Base-by-base conservation (phyloP, 2,888 invertebrate genomes). In the Druceiella hillmani region DNA sequence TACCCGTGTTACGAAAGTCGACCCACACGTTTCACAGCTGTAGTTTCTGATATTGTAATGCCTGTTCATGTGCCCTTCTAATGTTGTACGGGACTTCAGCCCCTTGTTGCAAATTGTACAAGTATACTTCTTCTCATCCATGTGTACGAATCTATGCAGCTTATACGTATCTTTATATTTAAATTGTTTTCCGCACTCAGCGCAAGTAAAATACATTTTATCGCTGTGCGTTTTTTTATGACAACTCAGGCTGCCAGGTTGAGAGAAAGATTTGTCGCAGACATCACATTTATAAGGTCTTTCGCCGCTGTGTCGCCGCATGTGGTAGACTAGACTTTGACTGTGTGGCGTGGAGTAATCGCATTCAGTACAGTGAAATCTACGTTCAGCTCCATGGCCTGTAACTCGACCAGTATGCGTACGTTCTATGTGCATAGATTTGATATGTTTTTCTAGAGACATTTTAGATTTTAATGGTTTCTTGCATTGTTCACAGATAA, bases 21-120 rank as follows among this genome's bases (percentile, higher is more conserved):
- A 58, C 7, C 72, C 71, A 54, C 71, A 72, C 24, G 64, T 64
- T 48, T 71, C 70, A 54, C 72, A 72, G 39, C 58, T 71, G 39
- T 56, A 72, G 47, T 71, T 67, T 29, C 56, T 56, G 27, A 72
- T 60, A 45, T 70, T 69, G 33, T 62, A 61, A 52, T 72, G 72
- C 22, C 72, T 55, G 36, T 60, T 58, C 55, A 66, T 61, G 41
- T 72, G 72, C 29, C 59, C 59, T 38, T 59, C 56, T 10, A 69
- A 52, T 6, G 64, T 59, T 29, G 61, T 58, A 32, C 61, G 63
- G 0, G 68, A 61, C 53, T 71, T 71, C 11, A 71, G 53, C 20
- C 48, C 48, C 49, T 69, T 70, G n/a, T 57, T 56, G 44, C 72
- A 72, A 39, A 71, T 55, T 22, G 50, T 55, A 49, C 72, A 72